Base-by-base conservation (phyloP, 2,888 invertebrate species). In the Rambutsinella grinnellia region DNA sequence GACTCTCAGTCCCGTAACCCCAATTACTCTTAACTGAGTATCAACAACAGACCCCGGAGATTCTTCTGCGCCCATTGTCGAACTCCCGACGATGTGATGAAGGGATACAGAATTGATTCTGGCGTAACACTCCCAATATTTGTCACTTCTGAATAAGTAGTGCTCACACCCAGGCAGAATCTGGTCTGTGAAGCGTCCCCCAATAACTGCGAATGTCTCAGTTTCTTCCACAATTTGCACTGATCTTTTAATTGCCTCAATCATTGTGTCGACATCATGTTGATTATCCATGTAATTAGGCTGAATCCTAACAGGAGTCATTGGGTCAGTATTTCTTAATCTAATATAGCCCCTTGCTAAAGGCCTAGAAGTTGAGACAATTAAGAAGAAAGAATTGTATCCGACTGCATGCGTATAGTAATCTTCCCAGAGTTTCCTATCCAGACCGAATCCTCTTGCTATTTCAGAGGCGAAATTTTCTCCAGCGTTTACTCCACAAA, bases 81-180 rank as follows among this genome's bases (percentile, higher is more conserved):
- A 80, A 19, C 72, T 72, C 44, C 80, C 80, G 24, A 79, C 75
- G 21, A 79, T 76, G 63, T 82, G 82, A 72, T 82, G 82, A 13
- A 80, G 70, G n/a, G 80, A 79, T 2, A 81, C 75, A 15, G 79
- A 61, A 44, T 76, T 76, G 21, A 51, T 71, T 24, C 69, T 65
- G 0, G 76, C 62, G 26, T 78, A 80, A 26, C 76, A 74, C 21
- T 74, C 74, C 74, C 74, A 74, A 27, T 74, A 74, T 6, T 36
- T 36, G 36, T 2, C 57, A 63, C 79, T 77, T 23, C 80, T 62
- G 51, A 76, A 81, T 3, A 72, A 69, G 63, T 76, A 47, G 49
- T 79, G 36, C 68, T 81, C 80, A 72, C 82, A 82, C 0, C 81
- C 82, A 0, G 82, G 82, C 13, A 80, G 78, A 3, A 71, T 62